Evolutionary conservation across 2,888 invertebrate species (phyloP).

Genomic region (Belgica antarctica): DNA sequence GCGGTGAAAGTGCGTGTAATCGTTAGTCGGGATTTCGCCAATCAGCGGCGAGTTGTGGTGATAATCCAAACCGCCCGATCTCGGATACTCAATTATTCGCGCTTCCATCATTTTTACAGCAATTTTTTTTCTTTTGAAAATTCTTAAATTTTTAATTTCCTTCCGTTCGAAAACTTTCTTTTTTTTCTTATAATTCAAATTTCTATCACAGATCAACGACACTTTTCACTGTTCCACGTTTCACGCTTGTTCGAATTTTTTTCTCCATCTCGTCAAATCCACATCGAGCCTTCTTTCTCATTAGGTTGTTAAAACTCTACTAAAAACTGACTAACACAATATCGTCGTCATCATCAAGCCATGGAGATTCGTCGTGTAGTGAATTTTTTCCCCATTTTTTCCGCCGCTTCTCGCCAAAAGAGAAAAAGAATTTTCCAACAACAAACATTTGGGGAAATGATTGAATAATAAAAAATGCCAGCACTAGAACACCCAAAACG

Average conservation of each 20-base stretch:
- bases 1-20: constrained; percentile 65
- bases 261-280: neutral
- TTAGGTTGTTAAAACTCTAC: constrained; percentile 41
- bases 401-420: constrained; percentile 20
- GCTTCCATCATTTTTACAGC: constrained; percentile 57
- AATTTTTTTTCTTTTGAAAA: constrained; percentile 6
- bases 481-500: constrained; percentile 39
- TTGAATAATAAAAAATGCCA: constrained; percentile 43
- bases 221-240: neutral
- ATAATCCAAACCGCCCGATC: constrained; percentile 63
- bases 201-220: constrained; percentile 16
- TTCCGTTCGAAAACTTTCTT: neutral
- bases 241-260: neutral
- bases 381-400: constrained; percentile 40
- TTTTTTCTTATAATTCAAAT: constrained; percentile 6
- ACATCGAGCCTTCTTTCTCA: constrained; percentile 22
- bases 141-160: constrained; percentile 8
- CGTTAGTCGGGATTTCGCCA: constrained; percentile 65
- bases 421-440: constrained; percentile 39
- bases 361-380: constrained; percentile 36
- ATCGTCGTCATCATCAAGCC: constrained; percentile 37
- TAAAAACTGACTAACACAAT: constrained; percentile 43
- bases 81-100: constrained; percentile 60
- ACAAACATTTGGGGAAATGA: constrained; percentile 40
- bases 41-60: constrained; percentile 65